A percentile compares a stretch with the other conserved stretches of the same genome.
These are phyloP conservation scores for Vidua macroura DNA, from an alignment of 2,113 vertebrate species.

Conservation along the genomic window DNA sequence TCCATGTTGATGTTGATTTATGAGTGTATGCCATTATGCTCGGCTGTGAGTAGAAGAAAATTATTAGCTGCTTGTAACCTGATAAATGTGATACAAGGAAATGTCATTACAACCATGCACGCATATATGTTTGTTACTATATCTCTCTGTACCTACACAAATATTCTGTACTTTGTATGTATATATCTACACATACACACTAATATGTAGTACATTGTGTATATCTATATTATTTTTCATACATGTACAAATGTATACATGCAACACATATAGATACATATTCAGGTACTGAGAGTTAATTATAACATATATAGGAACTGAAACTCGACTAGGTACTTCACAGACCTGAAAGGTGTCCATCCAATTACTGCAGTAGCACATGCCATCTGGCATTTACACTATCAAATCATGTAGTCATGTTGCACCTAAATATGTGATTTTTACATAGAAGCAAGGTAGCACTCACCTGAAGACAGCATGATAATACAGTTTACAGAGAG, in stretches of 20 bases:
- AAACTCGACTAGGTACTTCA: background rate
- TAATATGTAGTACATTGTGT: background rate
- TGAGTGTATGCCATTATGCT: constrained; percentile 69
- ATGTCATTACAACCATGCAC: constrained; percentile 62
- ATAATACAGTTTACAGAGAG: background rate
- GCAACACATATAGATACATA: background rate
- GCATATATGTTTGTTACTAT: constrained; percentile 56
- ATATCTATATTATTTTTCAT: background rate
- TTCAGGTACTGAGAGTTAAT: background rate
- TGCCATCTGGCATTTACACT: background rate
- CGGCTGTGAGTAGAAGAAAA: constrained; percentile 72
- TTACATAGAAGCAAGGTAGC: background rate
- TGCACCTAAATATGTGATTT: background rate
- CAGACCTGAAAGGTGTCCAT: background rate
- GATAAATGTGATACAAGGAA: constrained; percentile 72
- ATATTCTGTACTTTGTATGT: background rate
- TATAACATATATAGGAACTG: background rate
- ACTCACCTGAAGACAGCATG: background rate
- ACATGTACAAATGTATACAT: background rate
- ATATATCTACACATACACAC: background rate
- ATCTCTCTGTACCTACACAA: background rate
- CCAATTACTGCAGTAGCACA: background rate
- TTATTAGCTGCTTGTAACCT: constrained; percentile 76
- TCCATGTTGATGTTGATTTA: constrained; percentile 75
- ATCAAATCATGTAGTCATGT: background rate